Evolutionary conservation across 2,797 vertebrate genomes (phyloP).

Genomic region (Falco cherrug): DNA sequence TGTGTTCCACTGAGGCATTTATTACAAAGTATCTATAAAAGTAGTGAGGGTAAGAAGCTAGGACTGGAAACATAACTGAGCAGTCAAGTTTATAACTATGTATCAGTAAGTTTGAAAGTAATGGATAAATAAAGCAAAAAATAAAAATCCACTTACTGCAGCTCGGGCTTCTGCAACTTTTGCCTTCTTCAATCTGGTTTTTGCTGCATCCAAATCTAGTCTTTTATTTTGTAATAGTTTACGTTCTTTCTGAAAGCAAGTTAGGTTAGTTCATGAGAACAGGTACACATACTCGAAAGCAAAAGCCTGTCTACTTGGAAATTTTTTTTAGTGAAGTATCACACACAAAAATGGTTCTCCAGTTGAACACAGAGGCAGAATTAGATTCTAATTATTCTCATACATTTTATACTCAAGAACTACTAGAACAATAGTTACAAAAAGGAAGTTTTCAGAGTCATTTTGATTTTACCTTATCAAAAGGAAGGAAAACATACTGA

Average conservation of each 20-base stretch:
- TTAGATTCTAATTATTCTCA: neutral
- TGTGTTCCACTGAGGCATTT: neutral
- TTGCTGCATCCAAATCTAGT: constrained; percentile 96
- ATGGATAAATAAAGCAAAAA: neutral
- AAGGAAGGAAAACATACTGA: neutral
- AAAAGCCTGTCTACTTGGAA: neutral
- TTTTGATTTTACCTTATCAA: neutral
- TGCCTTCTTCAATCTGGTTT: constrained; percentile 96
- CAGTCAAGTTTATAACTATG: neutral
- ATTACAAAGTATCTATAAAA: neutral
- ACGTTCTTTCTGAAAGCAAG: constrained; percentile 89
- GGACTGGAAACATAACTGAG: neutral
- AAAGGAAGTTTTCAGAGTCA: neutral
- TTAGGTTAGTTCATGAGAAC: neutral
- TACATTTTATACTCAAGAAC: neutral
- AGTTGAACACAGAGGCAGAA: neutral
- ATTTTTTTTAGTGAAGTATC: neutral
- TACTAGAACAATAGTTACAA: neutral
- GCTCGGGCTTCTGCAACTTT: constrained; percentile 90
- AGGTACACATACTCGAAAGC: neutral
- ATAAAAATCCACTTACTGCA: constrained; percentile 81
- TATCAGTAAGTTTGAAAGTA: neutral
- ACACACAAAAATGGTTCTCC: neutral
- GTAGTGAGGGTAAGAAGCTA: neutral
- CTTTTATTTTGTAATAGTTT: constrained; percentile 96